Evolutionary conservation across 2,113 vertebrate genomes (phyloP), one percentile per base, ranked within the genome.

Genomic region (Notarius quadriscutis): DNA sequence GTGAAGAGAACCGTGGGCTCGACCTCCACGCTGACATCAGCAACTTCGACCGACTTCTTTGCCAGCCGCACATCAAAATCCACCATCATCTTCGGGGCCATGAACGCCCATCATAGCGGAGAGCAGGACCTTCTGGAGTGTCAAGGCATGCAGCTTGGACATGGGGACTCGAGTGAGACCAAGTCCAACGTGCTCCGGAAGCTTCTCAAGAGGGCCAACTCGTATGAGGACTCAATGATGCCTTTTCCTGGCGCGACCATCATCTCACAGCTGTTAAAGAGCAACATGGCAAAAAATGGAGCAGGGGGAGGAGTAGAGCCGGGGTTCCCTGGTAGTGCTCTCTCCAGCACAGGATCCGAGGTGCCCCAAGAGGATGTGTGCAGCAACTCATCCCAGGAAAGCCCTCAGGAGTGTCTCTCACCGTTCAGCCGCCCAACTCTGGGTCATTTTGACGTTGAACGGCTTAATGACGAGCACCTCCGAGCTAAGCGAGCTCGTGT

Each of bases 201-300:
- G 96, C 97, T 99, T 91, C 96, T 99, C 95, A 99, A 99, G 96
- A 97, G 98, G 94, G 97, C 98, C 91, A 99, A 99, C 97, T 99
- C 98, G 1, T 99, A 99, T 89, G 98, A 99, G 96, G 98, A 99
- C 93, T 94, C 97, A 94, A 98, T 99, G 98, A 98, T 99, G 96
- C 97, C 98, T 95, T 99, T 99, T 95, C 97, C 98, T 93, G 97
- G 97, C 94, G 97, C 98, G 92, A 99, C 98, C 94, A 99, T 99
- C 90, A 99, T 99, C 96, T 99, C 98, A 91, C 98, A 99, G 96
- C 97, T 99, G 95, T 96, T 99, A 95, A 99, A 99, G 96, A 99
- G 97, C 95, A 99, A 98, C 96, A 97, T 98, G 95, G 96, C 97
- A 95, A 99, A 97, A 96, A 98, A 98, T 94, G 97, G 96, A 95